A percentile compares a stretch with the other conserved stretches of the same genome.
Conservation (phyloP, 1,140 invertebrate species). For the Drosophila eugracilis region DNA sequence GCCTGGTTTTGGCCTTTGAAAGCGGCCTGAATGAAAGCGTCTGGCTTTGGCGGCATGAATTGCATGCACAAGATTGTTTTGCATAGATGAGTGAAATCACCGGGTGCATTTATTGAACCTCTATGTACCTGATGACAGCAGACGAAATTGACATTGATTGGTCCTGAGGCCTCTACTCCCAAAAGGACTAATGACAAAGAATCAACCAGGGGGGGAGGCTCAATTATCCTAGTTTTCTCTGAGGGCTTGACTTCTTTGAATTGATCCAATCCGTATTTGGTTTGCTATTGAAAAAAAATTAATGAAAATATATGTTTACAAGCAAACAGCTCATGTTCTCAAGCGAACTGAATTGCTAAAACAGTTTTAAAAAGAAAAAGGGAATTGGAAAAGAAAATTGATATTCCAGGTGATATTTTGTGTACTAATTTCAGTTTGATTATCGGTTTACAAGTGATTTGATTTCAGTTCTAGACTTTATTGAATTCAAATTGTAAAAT, state of each 20-base stretch:
- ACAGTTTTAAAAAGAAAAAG: too few relatives aligned
- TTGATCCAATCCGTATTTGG: constrained; percentile 3
- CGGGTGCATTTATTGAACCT: constrained; percentile 37
- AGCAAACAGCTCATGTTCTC: too few relatives aligned
- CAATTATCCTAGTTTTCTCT: constrained; percentile 26
- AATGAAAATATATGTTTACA: not conserved
- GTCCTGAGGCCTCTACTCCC: constrained; percentile 4
- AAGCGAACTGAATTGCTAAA: too few relatives aligned
- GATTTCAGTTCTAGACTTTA: not conserved
- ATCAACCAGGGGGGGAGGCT: constrained; percentile 17
- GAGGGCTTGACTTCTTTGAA: constrained; percentile 5
- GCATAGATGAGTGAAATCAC: constrained; percentile 50
- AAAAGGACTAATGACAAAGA: constrained; percentile 30
- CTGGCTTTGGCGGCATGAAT: constrained; percentile 46
- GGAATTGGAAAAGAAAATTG: too few relatives aligned
- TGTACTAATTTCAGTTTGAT: too few relatives aligned
- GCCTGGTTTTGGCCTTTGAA: constrained; percentile 28
- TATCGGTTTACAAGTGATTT: too few relatives aligned
- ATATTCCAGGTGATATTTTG: too few relatives aligned
- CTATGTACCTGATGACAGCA: constrained; percentile 11
- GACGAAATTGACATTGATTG: constrained; percentile 37
- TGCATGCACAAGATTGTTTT: constrained; percentile 46
- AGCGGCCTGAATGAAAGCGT: constrained; percentile 27
- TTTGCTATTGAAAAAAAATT: not conserved
- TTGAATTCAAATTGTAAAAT: not conserved